Base-by-base conservation (phyloP, 2,888 invertebrate species). In the Dryobota labecula region DNA sequence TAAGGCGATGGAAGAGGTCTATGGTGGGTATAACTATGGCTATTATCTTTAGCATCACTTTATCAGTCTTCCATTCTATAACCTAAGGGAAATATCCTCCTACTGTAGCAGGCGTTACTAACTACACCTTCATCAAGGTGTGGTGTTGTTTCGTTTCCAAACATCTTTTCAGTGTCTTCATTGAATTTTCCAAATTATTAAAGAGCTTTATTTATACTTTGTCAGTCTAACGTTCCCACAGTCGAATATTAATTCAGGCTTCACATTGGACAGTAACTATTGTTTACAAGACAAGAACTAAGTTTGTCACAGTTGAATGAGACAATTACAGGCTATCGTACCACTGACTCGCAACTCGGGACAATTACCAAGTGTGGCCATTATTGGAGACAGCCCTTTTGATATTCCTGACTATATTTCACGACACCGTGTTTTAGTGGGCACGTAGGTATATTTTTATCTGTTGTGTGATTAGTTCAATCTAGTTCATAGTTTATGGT, bases 291-390 rank as follows among this genome's bases (percentile, higher is more conserved):
- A 74, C 77, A 72, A 70, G 74, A 72, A 76, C 74, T 79, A 73
- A 70, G 76, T 74, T 74, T 47, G 71, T 71, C 71, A 53, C 41
- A 60, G 53, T 73, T 75, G 49, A 76, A 78, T 58, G 57, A 54
- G 63, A 83, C 87, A 84, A 86, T 88, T 84, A 87, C 80, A 87
- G 82, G 74, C 82, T 86, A 84, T 86, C 82, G 81, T 84, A 70
- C 70, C 71, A 78, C 80, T 80, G 79, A 76, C 80, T 78, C 20
- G 58, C 58, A 73, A 85, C 81, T 84, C 68, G 64, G 57, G 69
- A 72, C 84, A 85, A 86, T 88, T 87, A 87, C 78, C 79, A 80
- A 79, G 76, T 82, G 47, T 53, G 54, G 57, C 18, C 63, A 54
- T 82, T 73, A 62, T 47, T 58, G 15, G 30, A 20, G 45, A 41